A percentile compares a stretch with the other conserved stretches of the same genome.
Conservation (phyloP, 2,113 vertebrate species). For the Etia nguti region DNA sequence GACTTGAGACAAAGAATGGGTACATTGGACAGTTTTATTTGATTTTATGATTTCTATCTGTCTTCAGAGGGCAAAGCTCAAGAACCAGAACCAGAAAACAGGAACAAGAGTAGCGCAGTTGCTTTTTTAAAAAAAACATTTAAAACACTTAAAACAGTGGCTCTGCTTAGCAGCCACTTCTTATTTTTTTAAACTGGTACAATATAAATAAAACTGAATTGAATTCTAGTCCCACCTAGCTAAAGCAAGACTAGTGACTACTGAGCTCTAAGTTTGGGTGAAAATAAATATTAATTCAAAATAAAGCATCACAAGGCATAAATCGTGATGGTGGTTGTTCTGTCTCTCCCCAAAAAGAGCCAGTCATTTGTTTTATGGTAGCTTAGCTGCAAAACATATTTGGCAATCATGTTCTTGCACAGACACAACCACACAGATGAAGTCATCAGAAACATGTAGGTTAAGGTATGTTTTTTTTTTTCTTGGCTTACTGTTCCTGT, state of each 20-base stretch:
- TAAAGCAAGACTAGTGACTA: not conserved
- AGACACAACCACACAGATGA: not conserved
- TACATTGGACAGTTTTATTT: not conserved
- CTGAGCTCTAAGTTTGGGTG: not conserved
- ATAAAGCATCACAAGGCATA: not conserved
- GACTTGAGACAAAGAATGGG: not conserved
- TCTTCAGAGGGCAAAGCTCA: not conserved
- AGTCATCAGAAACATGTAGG: not conserved
- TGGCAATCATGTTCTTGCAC: not conserved
- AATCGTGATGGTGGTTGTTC: not conserved
- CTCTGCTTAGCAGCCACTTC: too few relatives aligned
- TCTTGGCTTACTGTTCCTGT: not conserved
- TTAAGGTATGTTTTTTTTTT: not conserved
- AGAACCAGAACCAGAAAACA: not conserved
- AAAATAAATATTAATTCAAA: not conserved
- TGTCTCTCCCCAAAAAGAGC: not conserved
- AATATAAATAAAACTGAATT: not conserved
- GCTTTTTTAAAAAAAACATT: not conserved
- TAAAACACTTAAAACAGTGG: too few relatives aligned
- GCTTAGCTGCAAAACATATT: not conserved
- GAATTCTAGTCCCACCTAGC: not conserved
- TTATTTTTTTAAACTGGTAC: not conserved
- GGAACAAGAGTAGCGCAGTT: not conserved
- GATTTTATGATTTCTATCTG: not conserved
- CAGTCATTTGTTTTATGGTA: not conserved